phyloP scores from a whole-genome alignment of 2,797 vertebrate genomes.

The Fistularia tabacaria region DNA sequence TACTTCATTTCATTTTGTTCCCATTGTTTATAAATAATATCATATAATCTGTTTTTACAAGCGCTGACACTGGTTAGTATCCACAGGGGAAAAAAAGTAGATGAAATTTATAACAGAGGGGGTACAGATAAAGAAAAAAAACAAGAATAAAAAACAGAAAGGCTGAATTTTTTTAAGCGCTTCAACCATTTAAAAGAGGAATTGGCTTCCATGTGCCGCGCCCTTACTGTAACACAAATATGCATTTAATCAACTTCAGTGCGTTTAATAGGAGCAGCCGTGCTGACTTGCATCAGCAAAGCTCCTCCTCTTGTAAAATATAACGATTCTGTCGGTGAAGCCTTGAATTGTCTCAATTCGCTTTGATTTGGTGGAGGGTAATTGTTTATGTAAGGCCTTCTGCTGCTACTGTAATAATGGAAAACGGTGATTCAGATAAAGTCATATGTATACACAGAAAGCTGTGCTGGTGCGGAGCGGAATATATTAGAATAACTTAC shows the following conservation, averaged over 20 bases:
- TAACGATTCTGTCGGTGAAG: slow-evolving; percentile 57
- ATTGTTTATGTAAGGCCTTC: slow-evolving; percentile 60
- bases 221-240: slow-evolving; percentile 50
- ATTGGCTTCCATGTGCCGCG: slow-evolving; percentile 18
- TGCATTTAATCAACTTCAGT: slow-evolving; percentile 62
- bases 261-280: slow-evolving; percentile 60
- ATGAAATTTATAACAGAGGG: too few relatives aligned
- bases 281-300: slow-evolving; percentile 49
- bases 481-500: slow-evolving; percentile 69
- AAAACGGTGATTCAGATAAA: slow-evolving; percentile 46
- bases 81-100: too few relatives aligned
- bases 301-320: slow-evolving; percentile 49
- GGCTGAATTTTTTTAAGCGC: slow-evolving; percentile 13
- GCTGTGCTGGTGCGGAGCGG: slow-evolving; percentile 38
- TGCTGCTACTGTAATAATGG: slow-evolving; percentile 49
- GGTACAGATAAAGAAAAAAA: too few relatives aligned
- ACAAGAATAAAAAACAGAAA: slow-evolving; percentile 25
- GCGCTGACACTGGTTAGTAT: too few relatives aligned
- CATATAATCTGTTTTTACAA: too few relatives aligned
- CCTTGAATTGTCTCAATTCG: slow-evolving; percentile 28
- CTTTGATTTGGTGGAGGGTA: slow-evolving; percentile 35
- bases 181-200: slow-evolving; percentile 13
- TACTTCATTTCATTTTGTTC: too few relatives aligned
- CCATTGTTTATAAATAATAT: too few relatives aligned
- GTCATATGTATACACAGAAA: slow-evolving; percentile 36